These are phyloP conservation scores for Dicrostonyx torquatus DNA, from an alignment of 2,797 vertebrate genomes.

Conservation along the genomic window DNA sequence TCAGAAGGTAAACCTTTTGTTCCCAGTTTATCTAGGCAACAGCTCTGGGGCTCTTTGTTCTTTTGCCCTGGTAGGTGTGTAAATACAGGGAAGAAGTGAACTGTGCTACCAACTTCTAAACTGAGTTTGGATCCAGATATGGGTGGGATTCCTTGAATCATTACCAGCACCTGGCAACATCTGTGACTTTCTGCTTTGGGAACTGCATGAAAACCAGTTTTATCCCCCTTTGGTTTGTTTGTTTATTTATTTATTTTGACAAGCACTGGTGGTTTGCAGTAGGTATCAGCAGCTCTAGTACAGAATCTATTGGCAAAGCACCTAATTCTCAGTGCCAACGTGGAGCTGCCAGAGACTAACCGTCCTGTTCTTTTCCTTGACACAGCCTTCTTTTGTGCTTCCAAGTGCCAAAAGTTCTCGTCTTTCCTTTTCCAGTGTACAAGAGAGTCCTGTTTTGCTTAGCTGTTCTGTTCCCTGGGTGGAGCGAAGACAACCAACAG, in stretches of 20 bases:
- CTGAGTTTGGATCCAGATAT: constrained; percentile 60
- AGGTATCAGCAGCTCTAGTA: constrained; percentile 34
- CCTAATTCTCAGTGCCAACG: constrained; percentile 28
- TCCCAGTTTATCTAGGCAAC: constrained; percentile 36
- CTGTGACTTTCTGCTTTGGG: constrained; percentile 37
- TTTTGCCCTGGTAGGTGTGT: neutral
- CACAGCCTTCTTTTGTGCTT: constrained; percentile 43
- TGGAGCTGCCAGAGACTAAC: constrained; percentile 25
- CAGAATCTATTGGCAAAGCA: constrained; percentile 45
- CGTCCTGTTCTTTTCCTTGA: constrained; percentile 26
- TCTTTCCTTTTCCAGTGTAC: neutral
- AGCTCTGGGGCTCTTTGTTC: constrained; percentile 57
- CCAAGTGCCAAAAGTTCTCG: neutral
- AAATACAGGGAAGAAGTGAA: constrained; percentile 26
- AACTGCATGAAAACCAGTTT: neutral
- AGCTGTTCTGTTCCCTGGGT: constrained; percentile 48
- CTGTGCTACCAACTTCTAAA: constrained; percentile 23
- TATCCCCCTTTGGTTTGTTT: neutral
- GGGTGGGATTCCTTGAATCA: neutral
- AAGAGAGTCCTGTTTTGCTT: constrained; percentile 35
- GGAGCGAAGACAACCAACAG: constrained; percentile 15
- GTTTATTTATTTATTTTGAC: neutral
- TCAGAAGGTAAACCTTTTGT: constrained; percentile 34
- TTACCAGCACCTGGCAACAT: constrained; percentile 35
- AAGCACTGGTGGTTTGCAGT: constrained; percentile 5